Percentiles rank a stretch among this genome's conserved stretches.
These are phyloP conservation scores for Tetramorium bicarinatum DNA, from an alignment of 2,888 invertebrate species.

Conservation along the genomic window DNA sequence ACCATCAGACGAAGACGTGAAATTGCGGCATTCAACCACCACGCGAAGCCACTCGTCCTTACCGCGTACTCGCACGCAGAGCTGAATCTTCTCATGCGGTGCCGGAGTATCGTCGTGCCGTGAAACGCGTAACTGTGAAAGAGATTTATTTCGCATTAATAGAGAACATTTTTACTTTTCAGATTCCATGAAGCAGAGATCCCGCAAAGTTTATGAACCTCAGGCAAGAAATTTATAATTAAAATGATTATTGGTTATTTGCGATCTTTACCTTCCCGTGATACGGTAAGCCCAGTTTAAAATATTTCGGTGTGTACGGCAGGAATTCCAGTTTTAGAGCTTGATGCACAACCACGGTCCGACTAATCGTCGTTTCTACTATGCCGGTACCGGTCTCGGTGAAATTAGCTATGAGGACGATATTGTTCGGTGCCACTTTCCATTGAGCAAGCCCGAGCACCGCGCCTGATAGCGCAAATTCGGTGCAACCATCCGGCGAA, in stretches of 20 bases:
- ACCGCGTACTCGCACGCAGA: slow-evolving; percentile 83
- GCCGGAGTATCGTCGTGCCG: slow-evolving; percentile 83
- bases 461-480: slow-evolving; percentile 82
- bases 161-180: neutral
- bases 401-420: slow-evolving; percentile 86
- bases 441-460: slow-evolving; percentile 83
- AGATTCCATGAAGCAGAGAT: neutral
- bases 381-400: slow-evolving; percentile 90
- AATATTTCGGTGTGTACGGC: slow-evolving; percentile 88
- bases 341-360: slow-evolving; percentile 88
- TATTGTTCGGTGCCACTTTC: slow-evolving; percentile 83
- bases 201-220: neutral
- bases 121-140: slow-evolving; percentile 81
- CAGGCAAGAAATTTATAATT: neutral
- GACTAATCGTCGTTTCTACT: slow-evolving; percentile 89
- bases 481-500: slow-evolving; percentile 83
- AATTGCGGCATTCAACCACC: slow-evolving; percentile 84
- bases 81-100: slow-evolving; percentile 83
- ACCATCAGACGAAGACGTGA: slow-evolving; percentile 83
- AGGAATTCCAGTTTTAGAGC: slow-evolving; percentile 89
- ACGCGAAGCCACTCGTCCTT: slow-evolving; percentile 83
- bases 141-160: neutral
- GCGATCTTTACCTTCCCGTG: slow-evolving; percentile 88
- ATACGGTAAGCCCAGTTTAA: slow-evolving; percentile 91
- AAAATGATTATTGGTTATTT: slow-evolving; percentile 1